Evolutionary conservation across 2,797 vertebrate genomes (phyloP), one percentile per base, ranked within the genome.

Genomic region (Eulemur mongoz): DNA sequence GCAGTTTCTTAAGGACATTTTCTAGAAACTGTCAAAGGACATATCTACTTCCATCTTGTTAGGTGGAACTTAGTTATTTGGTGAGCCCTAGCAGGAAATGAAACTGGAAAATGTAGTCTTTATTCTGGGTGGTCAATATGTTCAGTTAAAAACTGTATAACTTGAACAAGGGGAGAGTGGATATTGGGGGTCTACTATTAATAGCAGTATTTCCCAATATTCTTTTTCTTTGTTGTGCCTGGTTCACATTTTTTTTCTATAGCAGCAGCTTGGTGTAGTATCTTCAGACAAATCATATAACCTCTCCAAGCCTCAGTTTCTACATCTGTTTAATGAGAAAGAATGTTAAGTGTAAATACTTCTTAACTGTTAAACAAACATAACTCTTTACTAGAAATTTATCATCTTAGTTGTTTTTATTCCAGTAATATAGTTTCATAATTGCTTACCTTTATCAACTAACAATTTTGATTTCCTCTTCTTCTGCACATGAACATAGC

Each of bases 1-100:
- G 52, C 9, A 61, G 50, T 81, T 91, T 89, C 52, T 80, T 59
- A 79, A 82, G 78, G 72, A 94, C 75, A 75, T 94, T 83, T 94
- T 30, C 70, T 89, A 30, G 54, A 80, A 87, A 65, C 35, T 48
- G 11, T 84, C 30, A 81, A 61, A 90, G n/a, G 52, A 32, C 35
- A 80, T 65, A 13, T 17, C 65, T 96, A 13, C 48, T 80, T 89
- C 65, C 48, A 75, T 73, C 43, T 78, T 59, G 20, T 59, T 84
- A 63, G 38, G 43, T 72, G 43, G 48, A 81, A 88, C 52, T 76
- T 72, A 48, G 5, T 79, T 76, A 54, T 81, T 88, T 93, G 40
- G 3, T 80, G 43, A 94, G 78, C 23, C 12, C 18, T 81, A 48
- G 35, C 22, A 59, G 35, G 25, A 75, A 38, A 40, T 32, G 48